phyloP scores from a whole-genome alignment of 2,888 invertebrate genomes.

The Netelia inedita region DNA sequence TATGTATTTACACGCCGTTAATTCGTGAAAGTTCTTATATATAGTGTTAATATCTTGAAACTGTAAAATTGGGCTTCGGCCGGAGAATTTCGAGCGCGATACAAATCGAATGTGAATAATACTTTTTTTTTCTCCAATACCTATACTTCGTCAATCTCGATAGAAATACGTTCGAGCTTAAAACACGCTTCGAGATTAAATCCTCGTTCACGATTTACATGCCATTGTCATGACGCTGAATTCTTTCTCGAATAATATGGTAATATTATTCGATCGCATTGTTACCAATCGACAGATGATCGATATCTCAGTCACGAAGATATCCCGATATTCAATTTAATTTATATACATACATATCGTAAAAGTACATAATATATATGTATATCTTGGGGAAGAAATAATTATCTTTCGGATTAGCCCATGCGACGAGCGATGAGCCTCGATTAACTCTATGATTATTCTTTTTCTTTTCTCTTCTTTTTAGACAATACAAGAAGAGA shows the following conservation, averaged over 20 bases:
- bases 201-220: not conserved
- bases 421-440: conserved; percentile 4
- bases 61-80: conserved; percentile 48
- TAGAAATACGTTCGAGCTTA: not conserved
- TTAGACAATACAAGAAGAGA: conserved; percentile 6
- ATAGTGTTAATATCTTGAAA: conserved; percentile 38
- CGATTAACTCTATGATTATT: conserved; percentile 22
- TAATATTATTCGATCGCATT: conserved; percentile 5
- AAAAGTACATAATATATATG: not conserved
- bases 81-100: conserved; percentile 42
- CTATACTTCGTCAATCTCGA: conserved; percentile 1
- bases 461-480: conserved; percentile 15
- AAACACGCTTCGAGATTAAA: not conserved
- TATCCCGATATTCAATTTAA: not conserved
- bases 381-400: conserved; percentile 18
- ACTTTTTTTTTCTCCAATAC: conserved; percentile 44
- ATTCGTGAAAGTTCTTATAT: conserved; percentile 13
- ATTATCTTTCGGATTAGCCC: conserved; percentile 15
- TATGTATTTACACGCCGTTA: conserved; percentile 22
- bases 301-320: conserved; percentile 33
- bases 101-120: conserved; percentile 55
- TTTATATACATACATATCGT: conserved; percentile 11
- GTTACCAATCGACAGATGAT: not conserved
- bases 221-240: not conserved
- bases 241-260: not conserved